Evolutionary conservation across 2,888 invertebrate genomes (phyloP).

Genomic region (Drymonia ruficornis): DNA sequence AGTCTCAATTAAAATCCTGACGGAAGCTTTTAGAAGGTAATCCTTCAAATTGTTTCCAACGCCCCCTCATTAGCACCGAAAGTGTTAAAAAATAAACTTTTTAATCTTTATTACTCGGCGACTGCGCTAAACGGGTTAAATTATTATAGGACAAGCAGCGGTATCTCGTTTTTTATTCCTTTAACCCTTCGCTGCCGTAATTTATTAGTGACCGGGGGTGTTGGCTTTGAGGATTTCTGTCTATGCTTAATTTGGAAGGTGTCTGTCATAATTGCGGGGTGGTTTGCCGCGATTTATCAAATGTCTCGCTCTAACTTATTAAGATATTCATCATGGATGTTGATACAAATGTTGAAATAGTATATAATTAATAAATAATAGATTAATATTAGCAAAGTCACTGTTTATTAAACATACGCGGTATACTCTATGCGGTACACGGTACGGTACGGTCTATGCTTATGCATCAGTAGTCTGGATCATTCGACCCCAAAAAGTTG

Average conservation of each 20-base stretch:
- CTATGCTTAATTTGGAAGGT: conserved; percentile 69
- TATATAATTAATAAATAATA: too few relatives aligned
- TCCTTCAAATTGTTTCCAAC: conserved; percentile 85
- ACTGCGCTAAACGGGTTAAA: conserved; percentile 82
- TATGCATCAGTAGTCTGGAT: background rate
- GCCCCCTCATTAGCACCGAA: conserved; percentile 84
- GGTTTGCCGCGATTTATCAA: conserved; percentile 57
- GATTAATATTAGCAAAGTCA: too few relatives aligned
- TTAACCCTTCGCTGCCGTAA: conserved; percentile 71
- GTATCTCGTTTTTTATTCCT: conserved; percentile 75
- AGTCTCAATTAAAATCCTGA: conserved; percentile 85
- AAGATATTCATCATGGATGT: too few relatives aligned
- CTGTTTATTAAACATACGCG: too few relatives aligned
- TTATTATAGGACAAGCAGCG: conserved; percentile 78
- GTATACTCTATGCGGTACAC: too few relatives aligned
- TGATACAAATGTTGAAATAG: too few relatives aligned
- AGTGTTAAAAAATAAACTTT: conserved; percentile 85
- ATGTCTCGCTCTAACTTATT: background rate
- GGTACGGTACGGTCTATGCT: too few relatives aligned
- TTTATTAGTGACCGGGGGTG: conserved; percentile 72
- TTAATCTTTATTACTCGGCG: conserved; percentile 84
- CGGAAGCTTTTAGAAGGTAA: conserved; percentile 85
- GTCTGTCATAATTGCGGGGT: conserved; percentile 69
- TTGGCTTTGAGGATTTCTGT: conserved; percentile 67
- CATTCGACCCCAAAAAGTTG: conserved; percentile 37